Base-by-base conservation (phyloP, 1,140 invertebrate genomes). In the Drosophila carrolli region DNA sequence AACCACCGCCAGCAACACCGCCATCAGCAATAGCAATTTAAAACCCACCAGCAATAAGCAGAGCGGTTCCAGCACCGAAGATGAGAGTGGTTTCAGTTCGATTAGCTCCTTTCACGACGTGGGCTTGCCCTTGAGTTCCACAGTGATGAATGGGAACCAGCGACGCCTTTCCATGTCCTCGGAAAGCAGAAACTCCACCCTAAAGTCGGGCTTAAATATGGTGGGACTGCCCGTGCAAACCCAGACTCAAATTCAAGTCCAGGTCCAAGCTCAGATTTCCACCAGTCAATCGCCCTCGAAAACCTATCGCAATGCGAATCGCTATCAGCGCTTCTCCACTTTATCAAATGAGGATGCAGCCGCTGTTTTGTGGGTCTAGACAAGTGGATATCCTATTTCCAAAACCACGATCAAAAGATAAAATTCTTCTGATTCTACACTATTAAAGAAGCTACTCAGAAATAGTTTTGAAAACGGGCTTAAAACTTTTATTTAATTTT, bases 71-170 rank as follows among this genome's bases (percentile, higher is more conserved):
- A 89, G 90, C 46, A 92, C 91, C 0, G 96, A 97, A 82, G 96
- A 96, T 73, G 96, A 97, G 82, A 96, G 96, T 81, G 96, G 96
- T 11, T 97, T 97, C 90, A 96, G 96, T 11, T 96, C 96, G 3
- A 95, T 97, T 93, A 96, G 95, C 89, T 96, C 96, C 4, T 97
- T 96, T 78, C 96, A 96, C 90, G 96, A 96, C 78, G 94, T 96
- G 19, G 95, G 96, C 2, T 91, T 96, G 63, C 95, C 95, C 0
- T 63, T 91, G 5, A 90, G 92, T 62, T 92, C 93, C 10, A 93
- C 92, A 0, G 60, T 90, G 46, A 75, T 92, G 68, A n/a, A 68
- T 50, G 51, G 53, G 51, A 89, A 23, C 32, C 61, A 79, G 16
- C 47, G 81, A 19, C 81, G 82, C 3, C 51, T 75, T 0, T 84